Base-by-base conservation (phyloP, 2,888 invertebrate genomes). In the Arctia plantaginis region DNA sequence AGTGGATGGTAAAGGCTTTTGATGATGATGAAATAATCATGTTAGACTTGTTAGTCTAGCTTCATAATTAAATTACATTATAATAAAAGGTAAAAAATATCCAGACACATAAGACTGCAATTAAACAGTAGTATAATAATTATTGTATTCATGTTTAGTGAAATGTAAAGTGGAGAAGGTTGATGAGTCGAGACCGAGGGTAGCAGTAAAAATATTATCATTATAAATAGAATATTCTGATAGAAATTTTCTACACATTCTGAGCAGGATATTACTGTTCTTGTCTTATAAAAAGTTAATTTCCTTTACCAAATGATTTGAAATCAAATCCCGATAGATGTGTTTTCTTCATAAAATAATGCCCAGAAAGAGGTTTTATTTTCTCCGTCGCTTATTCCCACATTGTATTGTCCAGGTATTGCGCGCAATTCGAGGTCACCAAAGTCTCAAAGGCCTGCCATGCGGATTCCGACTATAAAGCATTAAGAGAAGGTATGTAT, bases 391-490 rank as follows among this genome's bases (percentile, higher is more conserved):
- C 87, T 87, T 80, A 87, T 86, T 89, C 85, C 77, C 80, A 80
- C 80, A 51, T 84, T 82, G 80, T 85, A 79, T 85, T 88, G 86
- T 97, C 59, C 97, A 98, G 99, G 91, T 98, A 99, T 92, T 98
- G 98, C 92, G 98, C 98, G 6, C 97, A 97, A 89, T 98, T 98
- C 89, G 97, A 98, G 91, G 97, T 99, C 73, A 96, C 97, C 80
- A 98, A 98, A 93, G 97, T 98, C 20, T 97, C 98, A 51, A 98
- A 98, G 89, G 97, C 97, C 13, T 98, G 98, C 91, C 97, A 97
- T 90, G 97, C 97, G 87, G 97, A 98, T 88, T 96, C 97, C 20
- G 97, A 97, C 77, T 98, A 97, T 89, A 97, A 97, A 80, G 92
- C 97, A 6, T 93, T 98, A 82, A 96, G 97, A 89, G 98, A 98